Conservation (phyloP, 2,888 invertebrate genomes). For the Cataglyphis altisquamis region DNA sequence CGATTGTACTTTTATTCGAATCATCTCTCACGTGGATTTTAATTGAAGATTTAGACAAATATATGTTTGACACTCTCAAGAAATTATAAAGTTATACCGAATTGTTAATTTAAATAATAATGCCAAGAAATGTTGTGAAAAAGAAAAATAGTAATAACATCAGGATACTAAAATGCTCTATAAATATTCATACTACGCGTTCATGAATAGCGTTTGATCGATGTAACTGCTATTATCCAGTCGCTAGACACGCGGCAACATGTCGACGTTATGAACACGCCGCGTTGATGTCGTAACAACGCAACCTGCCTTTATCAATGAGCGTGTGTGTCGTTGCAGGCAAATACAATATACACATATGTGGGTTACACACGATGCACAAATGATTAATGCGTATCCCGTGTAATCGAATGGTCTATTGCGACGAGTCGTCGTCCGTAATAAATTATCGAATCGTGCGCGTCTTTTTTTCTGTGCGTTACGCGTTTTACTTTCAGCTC, state of each 20-base stretch:
- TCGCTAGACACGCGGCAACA: constrained; percentile 14
- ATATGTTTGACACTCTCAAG: not conserved
- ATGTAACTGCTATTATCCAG: constrained; percentile 25
- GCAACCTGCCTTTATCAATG: constrained; percentile 50
- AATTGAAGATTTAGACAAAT: not conserved
- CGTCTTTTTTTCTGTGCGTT: constrained; percentile 3
- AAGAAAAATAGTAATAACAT: not conserved
- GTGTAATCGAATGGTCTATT: constrained; percentile 45
- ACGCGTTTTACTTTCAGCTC: not conserved
- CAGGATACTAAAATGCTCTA: not conserved
- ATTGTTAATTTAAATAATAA: not conserved
- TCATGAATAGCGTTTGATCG: constrained; percentile 12
- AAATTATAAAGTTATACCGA: not conserved
- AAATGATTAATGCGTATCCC: constrained; percentile 49
- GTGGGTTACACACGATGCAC: constrained; percentile 45
- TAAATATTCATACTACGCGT: constrained; percentile 21
- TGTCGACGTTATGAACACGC: constrained; percentile 31
- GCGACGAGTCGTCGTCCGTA: constrained; percentile 28
- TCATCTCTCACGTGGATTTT: not conserved
- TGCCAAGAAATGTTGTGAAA: not conserved
- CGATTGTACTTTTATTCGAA: not conserved
- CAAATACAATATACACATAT: constrained; percentile 11
- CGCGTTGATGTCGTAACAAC: constrained; percentile 34
- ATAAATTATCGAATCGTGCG: constrained; percentile 22
- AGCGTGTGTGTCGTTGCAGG: constrained; percentile 32